Evolutionary conservation across 2,113 vertebrate genomes (phyloP).

Genomic region (Leuciscus idus): DNA sequence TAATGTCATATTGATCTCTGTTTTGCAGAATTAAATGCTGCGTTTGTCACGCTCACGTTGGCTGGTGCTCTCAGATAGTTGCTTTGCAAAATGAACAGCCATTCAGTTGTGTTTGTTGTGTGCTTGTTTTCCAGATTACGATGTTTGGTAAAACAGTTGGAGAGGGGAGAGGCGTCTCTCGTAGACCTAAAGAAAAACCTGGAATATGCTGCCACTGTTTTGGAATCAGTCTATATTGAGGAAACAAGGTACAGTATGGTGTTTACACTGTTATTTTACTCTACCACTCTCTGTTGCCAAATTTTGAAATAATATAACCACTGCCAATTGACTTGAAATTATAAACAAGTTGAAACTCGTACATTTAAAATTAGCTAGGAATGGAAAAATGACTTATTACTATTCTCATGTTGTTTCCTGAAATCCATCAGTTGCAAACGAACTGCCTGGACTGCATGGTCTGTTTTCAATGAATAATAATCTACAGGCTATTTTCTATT

Average conservation of each 20-base stretch:
- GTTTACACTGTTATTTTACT: not conserved
- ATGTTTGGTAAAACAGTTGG: slow-evolving; percentile 95
- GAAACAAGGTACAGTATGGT: slow-evolving; percentile 86
- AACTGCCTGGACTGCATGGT: not conserved
- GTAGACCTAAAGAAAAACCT: slow-evolving; percentile 97
- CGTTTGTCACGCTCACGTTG: not conserved
- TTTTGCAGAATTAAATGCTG: not conserved
- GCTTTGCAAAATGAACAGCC: not conserved
- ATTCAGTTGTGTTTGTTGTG: not conserved
- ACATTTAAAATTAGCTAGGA: not conserved
- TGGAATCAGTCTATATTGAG: slow-evolving; percentile 96
- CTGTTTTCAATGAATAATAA: not conserved
- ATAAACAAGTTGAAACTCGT: not conserved
- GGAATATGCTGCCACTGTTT: slow-evolving; percentile 93
- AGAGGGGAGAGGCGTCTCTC: slow-evolving; percentile 93
- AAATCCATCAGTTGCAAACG: not conserved
- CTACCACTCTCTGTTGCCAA: too few relatives aligned
- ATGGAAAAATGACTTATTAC: not conserved
- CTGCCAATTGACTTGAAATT: not conserved
- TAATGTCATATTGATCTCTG: slow-evolving; percentile 1
- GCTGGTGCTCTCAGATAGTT: not conserved
- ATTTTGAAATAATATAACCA: too few relatives aligned
- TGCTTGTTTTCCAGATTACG: slow-evolving; percentile 80
- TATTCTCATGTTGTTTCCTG: not conserved
- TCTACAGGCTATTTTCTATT: not conserved